Evolutionary conservation across 2,113 vertebrate genomes (phyloP).

Genomic region (Odobenus rosmarus): DNA sequence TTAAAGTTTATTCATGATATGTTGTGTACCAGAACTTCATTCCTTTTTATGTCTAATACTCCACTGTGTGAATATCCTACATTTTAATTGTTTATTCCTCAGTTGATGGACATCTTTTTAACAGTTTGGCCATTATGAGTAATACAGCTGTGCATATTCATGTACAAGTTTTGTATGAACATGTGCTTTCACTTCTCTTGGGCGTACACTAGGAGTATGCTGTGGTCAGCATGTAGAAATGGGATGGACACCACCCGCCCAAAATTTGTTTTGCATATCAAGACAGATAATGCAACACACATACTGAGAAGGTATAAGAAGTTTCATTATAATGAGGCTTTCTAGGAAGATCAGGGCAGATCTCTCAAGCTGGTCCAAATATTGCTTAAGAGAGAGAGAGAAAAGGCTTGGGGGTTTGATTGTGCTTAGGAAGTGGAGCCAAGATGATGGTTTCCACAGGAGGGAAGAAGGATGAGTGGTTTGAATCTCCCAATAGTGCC

Average conservation of each 20-base stretch:
- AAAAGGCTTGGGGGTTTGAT: background rate
- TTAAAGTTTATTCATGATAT: background rate
- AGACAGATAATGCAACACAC: background rate
- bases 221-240: background rate
- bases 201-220: background rate
- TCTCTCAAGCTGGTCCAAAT: background rate
- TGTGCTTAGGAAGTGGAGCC: fast-evolving
- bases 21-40: background rate
- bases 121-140: background rate
- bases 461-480: background rate
- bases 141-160: background rate
- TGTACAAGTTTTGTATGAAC: background rate
- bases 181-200: background rate
- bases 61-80: background rate
- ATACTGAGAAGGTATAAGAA: background rate
- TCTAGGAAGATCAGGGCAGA: background rate
- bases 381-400: background rate
- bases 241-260: fast-evolving
- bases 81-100: background rate
- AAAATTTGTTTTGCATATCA: background rate
- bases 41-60: background rate
- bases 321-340: background rate
- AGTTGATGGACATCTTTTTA: background rate
- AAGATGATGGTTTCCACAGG: fast-evolving
- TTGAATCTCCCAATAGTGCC: background rate